Conservation (phyloP, 2,888 invertebrate genomes). For the Slavum lentiscoides region DNA sequence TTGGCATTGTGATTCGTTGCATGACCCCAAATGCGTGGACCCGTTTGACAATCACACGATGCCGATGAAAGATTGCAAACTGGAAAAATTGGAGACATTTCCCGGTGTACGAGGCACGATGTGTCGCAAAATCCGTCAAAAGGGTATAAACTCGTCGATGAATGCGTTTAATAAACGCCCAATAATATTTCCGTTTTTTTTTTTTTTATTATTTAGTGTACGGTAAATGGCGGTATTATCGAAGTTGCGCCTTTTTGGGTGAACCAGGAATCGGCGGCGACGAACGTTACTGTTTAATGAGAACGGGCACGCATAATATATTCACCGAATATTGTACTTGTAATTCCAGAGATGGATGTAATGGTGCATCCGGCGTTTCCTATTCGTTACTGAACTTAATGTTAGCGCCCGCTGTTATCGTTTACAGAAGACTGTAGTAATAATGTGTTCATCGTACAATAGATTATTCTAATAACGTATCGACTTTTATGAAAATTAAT, state of each 20-base stretch:
- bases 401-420: slow-evolving; percentile 19
- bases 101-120: slow-evolving; percentile 75
- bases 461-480: not conserved
- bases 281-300: slow-evolving; percentile 86
- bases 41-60: slow-evolving; percentile 89
- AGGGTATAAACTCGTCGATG: slow-evolving; percentile 65
- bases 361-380: slow-evolving; percentile 63
- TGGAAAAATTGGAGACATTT: slow-evolving; percentile 67
- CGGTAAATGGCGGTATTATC: slow-evolving; percentile 58
- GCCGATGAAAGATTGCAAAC: slow-evolving; percentile 79
- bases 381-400: slow-evolving; percentile 22
- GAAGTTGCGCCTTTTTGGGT: slow-evolving; percentile 80
- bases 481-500: not conserved
- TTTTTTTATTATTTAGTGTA: slow-evolving; percentile 56
- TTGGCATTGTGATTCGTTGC: slow-evolving; percentile 87
- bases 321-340: slow-evolving; percentile 93
- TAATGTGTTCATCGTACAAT: slow-evolving; percentile 15
- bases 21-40: slow-evolving; percentile 87
- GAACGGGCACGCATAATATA: slow-evolving; percentile 89
- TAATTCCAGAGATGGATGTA: slow-evolving; percentile 90
- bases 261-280: slow-evolving; percentile 88
- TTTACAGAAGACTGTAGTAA: slow-evolving; percentile 7
- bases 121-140: slow-evolving; percentile 90
- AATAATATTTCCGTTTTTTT: not conserved
- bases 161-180: not conserved